Conservation (phyloP, 2,797 vertebrate genomes). For the Pseudochromis fuscus region DNA sequence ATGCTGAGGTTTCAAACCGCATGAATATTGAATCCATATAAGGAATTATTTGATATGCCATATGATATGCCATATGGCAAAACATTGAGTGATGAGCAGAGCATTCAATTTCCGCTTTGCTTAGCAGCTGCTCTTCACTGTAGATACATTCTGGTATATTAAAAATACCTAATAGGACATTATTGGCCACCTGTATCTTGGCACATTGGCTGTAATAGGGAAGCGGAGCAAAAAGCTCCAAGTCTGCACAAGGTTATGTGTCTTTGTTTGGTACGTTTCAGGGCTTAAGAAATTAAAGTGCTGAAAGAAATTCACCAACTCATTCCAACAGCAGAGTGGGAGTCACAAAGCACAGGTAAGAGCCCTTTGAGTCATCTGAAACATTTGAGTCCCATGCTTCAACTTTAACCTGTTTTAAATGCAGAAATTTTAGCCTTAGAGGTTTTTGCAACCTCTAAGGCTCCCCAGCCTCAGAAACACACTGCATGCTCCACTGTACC, state of each 20-base stretch:
- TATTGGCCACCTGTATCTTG: slow-evolving; percentile 77
- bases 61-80: slow-evolving; percentile 78
- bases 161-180: slow-evolving; percentile 78
- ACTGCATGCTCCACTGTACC: no score
- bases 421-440: no score
- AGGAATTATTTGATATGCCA: slow-evolving; percentile 78
- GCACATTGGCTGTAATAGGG: slow-evolving; percentile 29
- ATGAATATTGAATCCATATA: slow-evolving; percentile 67
- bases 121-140: slow-evolving; percentile 79
- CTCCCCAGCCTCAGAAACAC: no score
- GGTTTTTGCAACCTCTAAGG: no score
- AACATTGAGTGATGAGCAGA: slow-evolving; percentile 75
- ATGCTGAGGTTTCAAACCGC: slow-evolving; percentile 32
- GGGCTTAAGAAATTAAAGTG: not conserved
- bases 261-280: not conserved
- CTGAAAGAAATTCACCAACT: not conserved
- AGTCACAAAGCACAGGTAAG: not conserved
- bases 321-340: not conserved
- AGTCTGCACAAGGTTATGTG: not conserved
- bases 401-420: no score
- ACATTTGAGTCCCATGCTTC: no score
- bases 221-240: slow-evolving; percentile 30
- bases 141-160: slow-evolving; percentile 73
- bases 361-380: no score
- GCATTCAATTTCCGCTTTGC: slow-evolving; percentile 73